Evolutionary conservation across 2,888 invertebrate genomes (phyloP), one percentile per base, ranked within the genome.

Genomic region (Drosophila macrospina): DNA sequence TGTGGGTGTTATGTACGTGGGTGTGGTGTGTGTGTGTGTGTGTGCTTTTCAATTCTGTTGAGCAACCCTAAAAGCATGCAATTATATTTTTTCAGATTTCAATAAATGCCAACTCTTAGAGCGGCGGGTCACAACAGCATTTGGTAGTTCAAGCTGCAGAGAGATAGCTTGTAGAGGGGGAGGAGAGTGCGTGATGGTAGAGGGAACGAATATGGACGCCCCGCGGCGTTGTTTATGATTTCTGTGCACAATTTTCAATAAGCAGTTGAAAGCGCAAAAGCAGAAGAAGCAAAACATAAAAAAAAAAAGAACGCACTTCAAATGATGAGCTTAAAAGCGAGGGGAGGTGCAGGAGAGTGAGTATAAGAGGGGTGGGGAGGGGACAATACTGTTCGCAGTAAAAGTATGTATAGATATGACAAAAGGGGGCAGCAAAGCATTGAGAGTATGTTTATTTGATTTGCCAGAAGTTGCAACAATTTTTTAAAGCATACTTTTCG

Each of bases 1-100:
- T 61, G 41, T 59, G 34, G 37, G 37, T 34, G 13, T 10, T 57
- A 8, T 39, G 34, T 50, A 37, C 39, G 26, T 37, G 45, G 36
- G 26, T 34, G 30, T 37, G 28, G 15, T n/a, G 51, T 55, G 26
- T 36, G 45, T 48, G 50, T 32, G 11, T 57, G 68, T 68, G 66
- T 56, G 37, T 56, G 64, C 69, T 66, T 81, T 82, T 77, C 77
- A 66, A 86, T 88, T 84, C 76, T 44, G 52, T 16, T 48, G 42
- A 86, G 64, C 81, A 85, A 78, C 88, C 85, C 84, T 73, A 87
- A 80, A 83, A 88, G 88, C 64, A 71, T 88, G 85, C 85, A 85
- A 88, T 88, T 88, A 83, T 84, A 75, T 75, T 70, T 68, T 71
- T 74, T 68, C 56, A 69, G 76, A 85, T 87, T 87, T 87, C 88